A percentile compares a stretch with the other conserved stretches of the same genome.
Evolutionary conservation across 2,113 vertebrate species (phyloP).

Genomic region (Alethe diademata): DNA sequence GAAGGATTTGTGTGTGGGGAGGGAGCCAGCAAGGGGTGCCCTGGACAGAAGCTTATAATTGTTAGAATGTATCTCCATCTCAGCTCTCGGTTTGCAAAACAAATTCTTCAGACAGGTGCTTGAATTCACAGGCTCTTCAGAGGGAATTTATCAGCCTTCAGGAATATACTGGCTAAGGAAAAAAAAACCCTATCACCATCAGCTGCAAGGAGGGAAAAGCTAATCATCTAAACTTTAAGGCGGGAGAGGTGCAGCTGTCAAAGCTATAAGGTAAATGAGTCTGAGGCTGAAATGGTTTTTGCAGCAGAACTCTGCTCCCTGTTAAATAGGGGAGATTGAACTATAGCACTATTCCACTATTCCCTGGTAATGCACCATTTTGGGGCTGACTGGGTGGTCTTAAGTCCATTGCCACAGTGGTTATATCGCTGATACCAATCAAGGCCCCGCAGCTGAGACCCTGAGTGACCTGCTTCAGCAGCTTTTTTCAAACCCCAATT

Average conservation of each 20-base stretch:
- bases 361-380: conserved; percentile 80
- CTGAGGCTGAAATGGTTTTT: conserved; percentile 74
- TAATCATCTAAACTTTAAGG: conserved; percentile 73
- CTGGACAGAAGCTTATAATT: conserved; percentile 49
- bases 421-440: conserved; percentile 82
- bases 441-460: conserved; percentile 86
- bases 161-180: conserved; percentile 72
- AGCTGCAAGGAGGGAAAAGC: conserved; percentile 74
- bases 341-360: conserved; percentile 77
- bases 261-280: conserved; percentile 83
- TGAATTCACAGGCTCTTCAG: conserved; percentile 76
- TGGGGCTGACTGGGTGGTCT: conserved; percentile 86
- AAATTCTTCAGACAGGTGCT: conserved; percentile 77
- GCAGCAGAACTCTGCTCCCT: conserved; percentile 73
- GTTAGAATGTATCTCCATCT: conserved; percentile 59
- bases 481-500: conserved; percentile 79
- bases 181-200: conserved; percentile 45
- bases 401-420: conserved; percentile 84
- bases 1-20: conserved; percentile 4
- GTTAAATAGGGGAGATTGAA: conserved; percentile 80
- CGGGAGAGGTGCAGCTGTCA: conserved; percentile 80
- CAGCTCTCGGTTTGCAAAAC: conserved; percentile 61
- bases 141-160: conserved; percentile 71
- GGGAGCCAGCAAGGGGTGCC: neutral
- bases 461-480: conserved; percentile 80